A percentile compares a stretch with the other conserved stretches of the same genome.
phyloP scores from a whole-genome alignment of 2,113 vertebrate genomes.

The Misgurnus mizolepis region DNA sequence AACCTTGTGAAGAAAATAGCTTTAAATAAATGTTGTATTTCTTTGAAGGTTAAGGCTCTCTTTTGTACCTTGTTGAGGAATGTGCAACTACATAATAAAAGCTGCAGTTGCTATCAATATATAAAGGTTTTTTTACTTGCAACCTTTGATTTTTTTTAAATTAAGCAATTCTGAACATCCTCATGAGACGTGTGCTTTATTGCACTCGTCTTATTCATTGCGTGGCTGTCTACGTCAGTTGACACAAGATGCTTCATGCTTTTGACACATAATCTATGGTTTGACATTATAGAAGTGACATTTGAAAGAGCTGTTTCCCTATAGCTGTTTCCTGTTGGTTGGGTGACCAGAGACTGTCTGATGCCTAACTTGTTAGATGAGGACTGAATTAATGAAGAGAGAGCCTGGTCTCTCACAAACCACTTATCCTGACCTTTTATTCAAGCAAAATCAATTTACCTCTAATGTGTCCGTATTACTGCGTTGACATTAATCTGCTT shows the following conservation, averaged over 20 bases:
- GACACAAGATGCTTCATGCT: slow-evolving; percentile 52
- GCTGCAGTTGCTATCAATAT: background rate
- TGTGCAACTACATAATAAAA: background rate
- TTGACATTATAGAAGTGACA: slow-evolving; percentile 76
- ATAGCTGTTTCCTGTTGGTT: slow-evolving; percentile 62
- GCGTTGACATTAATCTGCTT: slow-evolving; percentile 66
- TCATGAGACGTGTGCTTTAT: slow-evolving; percentile 45
- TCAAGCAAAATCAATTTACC: slow-evolving; percentile 72
- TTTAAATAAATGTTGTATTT: too few species aligned
- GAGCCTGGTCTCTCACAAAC: slow-evolving; percentile 63
- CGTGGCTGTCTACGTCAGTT: slow-evolving; percentile 48
- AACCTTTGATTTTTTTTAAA: background rate
- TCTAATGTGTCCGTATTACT: slow-evolving; percentile 72
- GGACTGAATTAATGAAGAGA: slow-evolving; percentile 69
- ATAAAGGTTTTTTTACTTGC: background rate
- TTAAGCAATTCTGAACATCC: background rate
- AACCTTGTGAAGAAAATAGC: too few species aligned
- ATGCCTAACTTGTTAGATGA: slow-evolving; percentile 69
- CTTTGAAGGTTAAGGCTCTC: too few species aligned
- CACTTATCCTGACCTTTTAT: slow-evolving; percentile 79
- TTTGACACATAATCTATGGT: slow-evolving; percentile 69
- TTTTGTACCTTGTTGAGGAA: too few species aligned
- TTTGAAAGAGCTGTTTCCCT: slow-evolving; percentile 61
- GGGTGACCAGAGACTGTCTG: slow-evolving; percentile 56
- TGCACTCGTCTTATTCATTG: slow-evolving; percentile 59